Evolutionary conservation across 2,797 vertebrate species (phyloP), one percentile per base, ranked within the genome.

Genomic region (Typhlichthys subterraneus): DNA sequence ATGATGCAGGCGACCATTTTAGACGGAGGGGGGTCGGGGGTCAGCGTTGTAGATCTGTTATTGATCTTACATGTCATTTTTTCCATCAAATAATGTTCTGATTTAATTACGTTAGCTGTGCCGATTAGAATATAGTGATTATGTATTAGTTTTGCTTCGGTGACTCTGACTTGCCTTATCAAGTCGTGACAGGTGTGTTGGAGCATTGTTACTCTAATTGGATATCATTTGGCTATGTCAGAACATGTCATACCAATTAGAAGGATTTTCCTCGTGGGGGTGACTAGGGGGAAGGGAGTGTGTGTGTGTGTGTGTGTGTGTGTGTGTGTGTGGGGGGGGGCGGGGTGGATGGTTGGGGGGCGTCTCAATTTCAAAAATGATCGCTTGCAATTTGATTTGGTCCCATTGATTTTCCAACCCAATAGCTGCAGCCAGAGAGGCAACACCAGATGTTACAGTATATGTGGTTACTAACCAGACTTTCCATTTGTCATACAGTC

Each of bases 1-100:
- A 98, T 96, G 95, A 94, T 92, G 87, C 87, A 88, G 48, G 94
- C 92, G 92, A 94, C 95, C 95, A 95, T 96, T 96, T 96, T 93
- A 38, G 33, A 6, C 33, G 1, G 33, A 9, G 5, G 0, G 23
- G 23, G 23, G 23, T 29, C 4, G 0, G 23, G 23, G 23, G 23
- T 4, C 23, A 29, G 0, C 4, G 4, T 4, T 29, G 23, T 4
- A 29, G 23, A 29, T 29, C 4, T 29, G 23, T 29, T 29, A 29
- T 29, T 29, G 23, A 29, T 29, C 23, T 29, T 29, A 3, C 23
- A 29, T 4, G 23, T 29, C 23, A 29, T 29, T 29, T 4, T 29
- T 29, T 29, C 23, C 23, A 29, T 29, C 3, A 29, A 29, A 29
- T 29, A 29, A 29, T 38, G 33, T 38, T 38, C 33, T 70, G 64